These are phyloP conservation scores for Anolis apletophallus DNA, from an alignment of 2,797 vertebrate genomes.

Conservation along the genomic window DNA sequence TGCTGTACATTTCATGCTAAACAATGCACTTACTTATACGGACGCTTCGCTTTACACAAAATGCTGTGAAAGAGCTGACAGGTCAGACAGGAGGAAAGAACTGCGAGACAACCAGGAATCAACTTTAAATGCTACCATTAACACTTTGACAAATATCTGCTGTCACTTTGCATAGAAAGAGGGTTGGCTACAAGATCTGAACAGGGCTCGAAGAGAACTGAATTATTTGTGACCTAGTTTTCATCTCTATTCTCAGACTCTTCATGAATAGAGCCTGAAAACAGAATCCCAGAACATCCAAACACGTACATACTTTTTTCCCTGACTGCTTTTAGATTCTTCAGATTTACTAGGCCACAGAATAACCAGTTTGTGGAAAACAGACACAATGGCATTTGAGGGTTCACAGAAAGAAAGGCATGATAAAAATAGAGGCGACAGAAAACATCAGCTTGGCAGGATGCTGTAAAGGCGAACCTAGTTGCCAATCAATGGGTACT, in stretches of 20 bases:
- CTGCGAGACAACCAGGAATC: neutral
- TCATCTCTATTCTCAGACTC: neutral
- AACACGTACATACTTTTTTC: neutral
- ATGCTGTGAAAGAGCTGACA: neutral
- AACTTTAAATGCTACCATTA: neutral
- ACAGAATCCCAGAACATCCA: neutral
- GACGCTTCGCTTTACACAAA: neutral
- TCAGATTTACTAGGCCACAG: neutral
- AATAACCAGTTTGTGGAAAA: neutral
- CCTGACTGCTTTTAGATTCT: neutral
- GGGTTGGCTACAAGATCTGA: neutral
- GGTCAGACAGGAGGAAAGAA: neutral
- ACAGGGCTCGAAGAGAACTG: neutral
- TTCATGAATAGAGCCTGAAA: neutral
- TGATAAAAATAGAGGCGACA: neutral
- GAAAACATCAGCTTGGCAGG: neutral
- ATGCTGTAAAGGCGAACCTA: neutral
- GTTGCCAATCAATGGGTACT: neutral
- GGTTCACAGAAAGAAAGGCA: too few species aligned
- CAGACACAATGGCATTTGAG: neutral
- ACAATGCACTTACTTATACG: neutral
- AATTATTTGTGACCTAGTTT: conserved; percentile 23
- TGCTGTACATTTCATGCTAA: neutral
- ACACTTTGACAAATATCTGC: neutral
- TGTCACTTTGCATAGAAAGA: neutral